Conservation (phyloP, 2,797 vertebrate genomes). For the Sternarchorhynchus goeldii region DNA sequence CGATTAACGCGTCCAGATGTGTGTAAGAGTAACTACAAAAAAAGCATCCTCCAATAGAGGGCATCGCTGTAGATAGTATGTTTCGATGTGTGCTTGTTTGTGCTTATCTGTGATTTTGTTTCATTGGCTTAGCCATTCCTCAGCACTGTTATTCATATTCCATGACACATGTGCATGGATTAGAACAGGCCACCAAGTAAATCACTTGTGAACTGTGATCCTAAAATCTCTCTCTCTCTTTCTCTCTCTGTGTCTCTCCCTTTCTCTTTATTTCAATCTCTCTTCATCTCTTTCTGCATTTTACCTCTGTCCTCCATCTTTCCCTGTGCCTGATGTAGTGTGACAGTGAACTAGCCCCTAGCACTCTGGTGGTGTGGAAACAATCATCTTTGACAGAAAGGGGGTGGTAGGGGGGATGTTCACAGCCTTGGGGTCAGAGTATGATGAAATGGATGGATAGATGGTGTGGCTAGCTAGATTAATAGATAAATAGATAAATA, state of each 20-base stretch:
- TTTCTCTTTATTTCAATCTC: slow-evolving; percentile 24
- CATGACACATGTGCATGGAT: slow-evolving; percentile 18
- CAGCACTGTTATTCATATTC: slow-evolving; percentile 36
- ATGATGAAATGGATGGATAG: slow-evolving; percentile 77
- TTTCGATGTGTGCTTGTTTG: background rate
- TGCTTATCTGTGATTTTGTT: slow-evolving; percentile 13
- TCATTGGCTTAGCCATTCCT: slow-evolving; percentile 15
- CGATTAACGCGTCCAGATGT: background rate
- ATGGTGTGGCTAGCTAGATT: slow-evolving; percentile 64
- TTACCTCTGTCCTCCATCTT: slow-evolving; percentile 58
- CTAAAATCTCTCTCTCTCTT: slow-evolving; percentile 38
- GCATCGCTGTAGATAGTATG: background rate
- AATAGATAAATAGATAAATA: slow-evolving; percentile 55
- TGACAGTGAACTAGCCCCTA: slow-evolving; percentile 77
- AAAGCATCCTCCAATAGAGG: background rate
- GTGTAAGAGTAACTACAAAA: background rate
- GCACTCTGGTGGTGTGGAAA: slow-evolving; percentile 80
- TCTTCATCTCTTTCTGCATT: slow-evolving; percentile 51
- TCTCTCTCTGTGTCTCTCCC: slow-evolving; percentile 56
- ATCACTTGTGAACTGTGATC: slow-evolving; percentile 28
- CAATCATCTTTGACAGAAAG: slow-evolving; percentile 81
- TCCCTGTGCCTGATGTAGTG: slow-evolving; percentile 75
- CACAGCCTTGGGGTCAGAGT: slow-evolving; percentile 67
- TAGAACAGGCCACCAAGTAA: slow-evolving; percentile 31
- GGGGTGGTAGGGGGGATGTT: slow-evolving; percentile 66